These are phyloP conservation scores for Rhopalosiphum nymphaeae DNA, from an alignment of 2,888 invertebrate genomes.

Conservation along the genomic window DNA sequence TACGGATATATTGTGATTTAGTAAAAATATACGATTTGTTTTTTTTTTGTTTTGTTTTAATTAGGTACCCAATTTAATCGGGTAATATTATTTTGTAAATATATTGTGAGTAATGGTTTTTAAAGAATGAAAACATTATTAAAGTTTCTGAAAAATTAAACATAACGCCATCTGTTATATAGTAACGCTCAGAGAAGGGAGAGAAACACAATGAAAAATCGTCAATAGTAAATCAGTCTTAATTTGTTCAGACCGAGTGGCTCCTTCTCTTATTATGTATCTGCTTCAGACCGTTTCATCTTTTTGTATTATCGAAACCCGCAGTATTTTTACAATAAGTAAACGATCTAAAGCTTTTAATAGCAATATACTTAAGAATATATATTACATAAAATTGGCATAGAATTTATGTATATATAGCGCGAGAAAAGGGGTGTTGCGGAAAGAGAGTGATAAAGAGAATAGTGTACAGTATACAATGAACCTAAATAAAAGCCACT, in stretches of 20 bases:
- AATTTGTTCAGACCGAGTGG: background rate
- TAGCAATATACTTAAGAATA: background rate
- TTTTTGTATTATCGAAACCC: background rate
- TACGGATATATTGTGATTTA: background rate
- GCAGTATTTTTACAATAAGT: background rate
- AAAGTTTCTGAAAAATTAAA: background rate
- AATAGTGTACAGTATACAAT: background rate
- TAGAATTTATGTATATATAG: background rate
- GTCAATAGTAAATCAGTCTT: background rate
- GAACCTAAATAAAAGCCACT: conserved; percentile 10
- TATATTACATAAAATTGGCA: background rate
- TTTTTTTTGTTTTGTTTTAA: background rate
- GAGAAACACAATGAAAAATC: background rate
- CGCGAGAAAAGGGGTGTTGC: too few relatives aligned
- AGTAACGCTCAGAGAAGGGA: background rate
- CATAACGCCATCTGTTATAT: background rate
- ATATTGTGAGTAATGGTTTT: background rate
- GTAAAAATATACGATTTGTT: background rate
- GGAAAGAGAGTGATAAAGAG: background rate
- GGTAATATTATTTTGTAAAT: background rate
- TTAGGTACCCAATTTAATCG: background rate
- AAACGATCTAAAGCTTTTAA: background rate
- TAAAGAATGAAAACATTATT: background rate
- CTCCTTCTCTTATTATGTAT: background rate
- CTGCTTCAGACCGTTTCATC: background rate